phyloP scores from a whole-genome alignment of 2,888 invertebrate genomes.

The Crepidodera aurea region DNA sequence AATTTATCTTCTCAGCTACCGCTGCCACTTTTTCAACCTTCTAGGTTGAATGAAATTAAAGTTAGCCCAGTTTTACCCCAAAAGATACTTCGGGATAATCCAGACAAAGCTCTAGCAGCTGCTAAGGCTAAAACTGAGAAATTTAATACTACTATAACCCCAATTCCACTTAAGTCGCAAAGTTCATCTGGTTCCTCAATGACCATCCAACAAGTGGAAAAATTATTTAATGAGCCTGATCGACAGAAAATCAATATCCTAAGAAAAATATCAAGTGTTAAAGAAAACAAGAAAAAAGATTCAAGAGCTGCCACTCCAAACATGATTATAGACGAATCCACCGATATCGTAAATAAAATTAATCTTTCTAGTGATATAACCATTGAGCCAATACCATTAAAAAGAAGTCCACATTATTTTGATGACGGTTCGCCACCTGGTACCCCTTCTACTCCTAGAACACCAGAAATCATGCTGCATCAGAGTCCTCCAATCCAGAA shows the following conservation, averaged over 20 bases:
- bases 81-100: slow-evolving; percentile 41
- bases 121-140: slow-evolving; percentile 60
- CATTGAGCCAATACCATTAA: slow-evolving; percentile 62
- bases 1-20: slow-evolving; percentile 19
- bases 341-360: slow-evolving; percentile 52
- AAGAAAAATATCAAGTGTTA: slow-evolving; percentile 83
- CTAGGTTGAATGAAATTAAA: slow-evolving; percentile 28
- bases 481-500: slow-evolving; percentile 69
- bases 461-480: slow-evolving; percentile 67
- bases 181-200: slow-evolving; percentile 52
- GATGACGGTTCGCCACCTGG: slow-evolving; percentile 66
- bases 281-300: slow-evolving; percentile 64
- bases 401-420: slow-evolving; percentile 58
- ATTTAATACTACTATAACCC: slow-evolving; percentile 59
- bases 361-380: slow-evolving; percentile 64
- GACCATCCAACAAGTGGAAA: slow-evolving; percentile 57
- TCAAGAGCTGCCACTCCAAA: slow-evolving; percentile 60
- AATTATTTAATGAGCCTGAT: slow-evolving; percentile 80
- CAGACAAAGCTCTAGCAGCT: slow-evolving; percentile 57
- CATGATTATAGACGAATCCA: slow-evolving; percentile 60
- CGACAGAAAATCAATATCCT: slow-evolving; percentile 87
- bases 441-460: slow-evolving; percentile 66
- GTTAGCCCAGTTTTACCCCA: slow-evolving; percentile 30
- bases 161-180: slow-evolving; percentile 52
- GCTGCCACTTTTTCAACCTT: slow-evolving; percentile 26